These are phyloP conservation scores for Caenorhabditis sp. DNA, from an alignment of 2,888 invertebrate genomes.

Conservation along the genomic window DNA sequence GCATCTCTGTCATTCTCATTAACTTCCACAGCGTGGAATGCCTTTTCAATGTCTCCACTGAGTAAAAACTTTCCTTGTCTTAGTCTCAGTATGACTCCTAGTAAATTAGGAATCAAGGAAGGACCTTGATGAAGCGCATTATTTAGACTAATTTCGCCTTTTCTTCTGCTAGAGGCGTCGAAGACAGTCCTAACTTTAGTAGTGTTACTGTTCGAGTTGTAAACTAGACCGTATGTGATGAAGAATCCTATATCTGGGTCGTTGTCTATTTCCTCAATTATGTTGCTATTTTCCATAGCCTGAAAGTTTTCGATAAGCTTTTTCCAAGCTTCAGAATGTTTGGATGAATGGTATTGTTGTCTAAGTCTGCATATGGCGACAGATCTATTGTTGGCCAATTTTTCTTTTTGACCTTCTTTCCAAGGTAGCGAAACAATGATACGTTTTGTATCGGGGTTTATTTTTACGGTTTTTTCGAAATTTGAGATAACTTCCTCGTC, in stretches of 20 bases:
- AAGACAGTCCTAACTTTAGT: constrained; percentile 19
- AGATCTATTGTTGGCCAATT: not conserved
- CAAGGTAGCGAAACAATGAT: constrained; percentile 5
- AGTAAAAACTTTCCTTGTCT: not conserved
- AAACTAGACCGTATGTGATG: constrained; percentile 2
- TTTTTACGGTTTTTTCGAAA: not conserved
- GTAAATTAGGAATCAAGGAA: constrained; percentile 10
- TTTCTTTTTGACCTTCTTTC: not conserved
- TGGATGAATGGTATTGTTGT: not conserved
- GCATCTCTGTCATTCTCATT: constrained; percentile 14
- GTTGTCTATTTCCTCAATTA: too few relatives aligned
- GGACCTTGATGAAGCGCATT: constrained; percentile 29
- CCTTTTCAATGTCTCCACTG: too few relatives aligned
- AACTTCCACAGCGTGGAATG: too few relatives aligned
- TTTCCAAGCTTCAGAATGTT: not conserved
- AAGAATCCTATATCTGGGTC: too few relatives aligned
- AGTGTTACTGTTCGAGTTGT: not conserved
- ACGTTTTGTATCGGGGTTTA: not conserved
- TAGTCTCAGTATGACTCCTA: constrained; percentile 7
- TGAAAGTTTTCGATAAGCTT: not conserved
- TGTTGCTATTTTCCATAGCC: not conserved
- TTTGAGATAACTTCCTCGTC: not conserved
- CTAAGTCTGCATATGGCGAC: not conserved
- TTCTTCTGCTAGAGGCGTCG: constrained; percentile 13
- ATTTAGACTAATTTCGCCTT: constrained; percentile 20